A percentile compares a stretch with the other conserved stretches of the same genome.
phyloP scores from a whole-genome alignment of 2,113 vertebrate species.

The Seriola rivoliana region DNA sequence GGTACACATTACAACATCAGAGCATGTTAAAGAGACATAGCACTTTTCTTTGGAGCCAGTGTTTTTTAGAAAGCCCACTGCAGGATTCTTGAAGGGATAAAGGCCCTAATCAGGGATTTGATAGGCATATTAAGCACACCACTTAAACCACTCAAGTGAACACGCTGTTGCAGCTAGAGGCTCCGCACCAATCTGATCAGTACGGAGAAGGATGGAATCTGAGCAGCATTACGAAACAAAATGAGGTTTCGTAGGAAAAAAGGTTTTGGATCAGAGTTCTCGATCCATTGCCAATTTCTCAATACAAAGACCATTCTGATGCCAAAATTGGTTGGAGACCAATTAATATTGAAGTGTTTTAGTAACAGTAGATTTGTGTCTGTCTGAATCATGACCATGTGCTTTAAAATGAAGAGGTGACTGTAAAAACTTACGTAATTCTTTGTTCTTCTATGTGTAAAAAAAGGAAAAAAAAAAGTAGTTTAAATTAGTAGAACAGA shows the following conservation, averaged over 20 bases:
- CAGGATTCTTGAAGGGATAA: conserved; percentile 74
- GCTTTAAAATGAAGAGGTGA: conserved; percentile 81
- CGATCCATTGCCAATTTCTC: conserved; percentile 55
- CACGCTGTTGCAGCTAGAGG: conserved; percentile 56
- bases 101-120: conserved; percentile 73
- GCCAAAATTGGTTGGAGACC: conserved; percentile 74
- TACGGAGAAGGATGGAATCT: conserved; percentile 21
- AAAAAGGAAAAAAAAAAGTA: conserved; percentile 73
- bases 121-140: conserved; percentile 59
- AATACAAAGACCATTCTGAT: conserved; percentile 64
- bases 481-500: conserved; percentile 81
- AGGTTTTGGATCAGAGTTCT: conserved; percentile 37
- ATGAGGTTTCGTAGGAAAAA: conserved; percentile 26
- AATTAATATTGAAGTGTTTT: conserved; percentile 68
- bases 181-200: conserved; percentile 47
- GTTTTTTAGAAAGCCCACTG: conserved; percentile 50
- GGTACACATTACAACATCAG: conserved; percentile 50
- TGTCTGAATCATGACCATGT: conserved; percentile 69
- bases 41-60: conserved; percentile 69
- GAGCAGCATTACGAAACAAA: conserved; percentile 57
- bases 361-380: conserved; percentile 65
- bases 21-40: conserved; percentile 55
- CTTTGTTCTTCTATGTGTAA: conserved; percentile 81
- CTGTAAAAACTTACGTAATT: conserved; percentile 74
- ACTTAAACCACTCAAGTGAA: conserved; percentile 78